Percentiles rank a stretch among this genome's conserved stretches.
phyloP scores from a whole-genome alignment of 2,888 invertebrate genomes.

The Acrobasis consociella region DNA sequence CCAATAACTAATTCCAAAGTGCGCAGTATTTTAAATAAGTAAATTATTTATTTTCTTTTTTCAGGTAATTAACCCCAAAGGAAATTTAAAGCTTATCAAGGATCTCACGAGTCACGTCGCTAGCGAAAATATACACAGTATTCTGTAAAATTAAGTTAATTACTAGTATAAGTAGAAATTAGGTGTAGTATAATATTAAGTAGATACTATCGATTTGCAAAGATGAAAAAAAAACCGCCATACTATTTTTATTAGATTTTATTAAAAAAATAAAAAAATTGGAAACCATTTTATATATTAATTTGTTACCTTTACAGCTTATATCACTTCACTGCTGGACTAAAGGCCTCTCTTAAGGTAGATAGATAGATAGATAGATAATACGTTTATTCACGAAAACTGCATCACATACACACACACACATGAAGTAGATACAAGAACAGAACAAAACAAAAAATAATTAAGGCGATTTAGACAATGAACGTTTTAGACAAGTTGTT shows the following conservation, averaged over 20 bases:
- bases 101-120: not conserved
- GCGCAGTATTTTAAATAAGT: not conserved
- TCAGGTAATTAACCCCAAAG: not conserved
- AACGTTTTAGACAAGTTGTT: too few species aligned
- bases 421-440: too few species aligned
- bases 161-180: constrained; percentile 1
- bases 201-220: not conserved
- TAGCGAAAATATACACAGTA: not conserved
- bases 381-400: too few species aligned
- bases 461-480: too few species aligned
- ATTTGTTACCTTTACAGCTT: not conserved
- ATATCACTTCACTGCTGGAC: not conserved
- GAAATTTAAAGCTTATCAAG: not conserved
- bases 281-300: not conserved
- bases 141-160: not conserved
- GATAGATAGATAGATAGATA: too few species aligned
- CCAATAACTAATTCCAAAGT: too few species aligned
- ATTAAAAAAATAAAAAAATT: not conserved
- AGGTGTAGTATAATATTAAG: not conserved
- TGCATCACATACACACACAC: too few species aligned
- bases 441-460: too few species aligned
- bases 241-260: not conserved
- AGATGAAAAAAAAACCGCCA: not conserved
- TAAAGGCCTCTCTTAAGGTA: too few species aligned
- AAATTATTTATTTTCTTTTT: not conserved